Conservation (phyloP, 2,888 invertebrate species). For the Anticlea derivata region DNA sequence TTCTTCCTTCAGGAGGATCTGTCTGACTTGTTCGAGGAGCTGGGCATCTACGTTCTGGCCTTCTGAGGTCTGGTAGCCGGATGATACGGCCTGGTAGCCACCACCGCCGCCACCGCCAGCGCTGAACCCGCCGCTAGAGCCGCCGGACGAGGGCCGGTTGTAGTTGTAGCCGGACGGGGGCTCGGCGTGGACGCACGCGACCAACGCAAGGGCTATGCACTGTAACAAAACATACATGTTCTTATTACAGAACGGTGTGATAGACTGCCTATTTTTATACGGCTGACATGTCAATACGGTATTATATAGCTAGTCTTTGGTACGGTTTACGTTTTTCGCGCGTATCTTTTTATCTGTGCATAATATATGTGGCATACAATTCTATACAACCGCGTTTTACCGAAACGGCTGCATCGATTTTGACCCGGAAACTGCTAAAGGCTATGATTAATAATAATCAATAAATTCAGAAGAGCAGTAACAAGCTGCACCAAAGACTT, state of each 20-base stretch:
- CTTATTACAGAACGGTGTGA: conserved; percentile 20
- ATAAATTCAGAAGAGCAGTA: too few relatives aligned
- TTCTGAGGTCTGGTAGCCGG: conserved; percentile 91
- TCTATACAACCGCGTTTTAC: too few relatives aligned
- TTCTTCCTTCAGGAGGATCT: conserved; percentile 93
- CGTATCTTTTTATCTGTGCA: too few relatives aligned
- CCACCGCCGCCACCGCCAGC: conserved; percentile 83
- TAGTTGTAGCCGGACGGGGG: conserved; percentile 91
- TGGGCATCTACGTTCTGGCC: conserved; percentile 92
- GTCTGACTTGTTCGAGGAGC: conserved; percentile 92
- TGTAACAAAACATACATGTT: conserved; percentile 54
- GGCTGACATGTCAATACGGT: too few relatives aligned
- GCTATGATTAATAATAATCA: too few relatives aligned
- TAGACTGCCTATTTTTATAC: background rate
- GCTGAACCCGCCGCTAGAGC: conserved; percentile 67
- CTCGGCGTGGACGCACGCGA: conserved; percentile 89
- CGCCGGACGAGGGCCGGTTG: conserved; percentile 85
- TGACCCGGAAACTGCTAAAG: too few relatives aligned
- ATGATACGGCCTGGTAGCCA: conserved; percentile 89
- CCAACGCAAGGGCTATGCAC: conserved; percentile 93
- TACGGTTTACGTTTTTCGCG: too few relatives aligned
- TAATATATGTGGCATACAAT: too few relatives aligned
- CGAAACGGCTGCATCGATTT: too few relatives aligned
- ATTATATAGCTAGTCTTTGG: too few relatives aligned
- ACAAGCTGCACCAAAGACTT: too few relatives aligned